Evolutionary conservation across 2,113 vertebrate genomes (phyloP), one percentile per base, ranked within the genome.

Genomic region (Colistium nudipinnis): DNA sequence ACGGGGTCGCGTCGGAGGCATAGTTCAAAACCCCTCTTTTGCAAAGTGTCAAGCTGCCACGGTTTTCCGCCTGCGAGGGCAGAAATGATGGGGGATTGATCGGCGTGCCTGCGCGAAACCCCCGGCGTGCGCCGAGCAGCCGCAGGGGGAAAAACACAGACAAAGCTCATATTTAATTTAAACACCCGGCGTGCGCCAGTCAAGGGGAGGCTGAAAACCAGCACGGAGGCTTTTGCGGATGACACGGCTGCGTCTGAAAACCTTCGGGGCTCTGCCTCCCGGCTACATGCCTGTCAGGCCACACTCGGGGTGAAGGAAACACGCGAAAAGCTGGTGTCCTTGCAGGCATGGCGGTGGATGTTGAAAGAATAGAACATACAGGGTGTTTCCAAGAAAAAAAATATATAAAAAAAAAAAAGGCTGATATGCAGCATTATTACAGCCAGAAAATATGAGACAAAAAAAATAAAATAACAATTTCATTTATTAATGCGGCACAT

Each of bases 141-240:
- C 64, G 28, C 63, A 80, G 81, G 76, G 68, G 62, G 17, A 45
- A 60, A 74, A 86, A 87, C 78, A 84, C 79, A 82, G 30, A 71
- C 64, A 20, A 43, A 5, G 57, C 60, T 80, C 69, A 85, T 86
- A 79, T 86, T 89, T 88, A 83, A 90, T 90, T 90, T 61, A 87
- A 81, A 62, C 43, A 47, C 44, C 14, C 35, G 36, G 36, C 2
- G 63, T 70, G 65, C 7, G 41, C 1, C 17, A 54, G 53, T 70
- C 64, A 52, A 31, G 38, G 53, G 27, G 75, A 81, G 64, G 80
- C 70, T 69, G 70, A 52, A 38, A 71, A 56, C 7, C 14, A 56
- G 71, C 39, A 65, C 62, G 35, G 48, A 30, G 2, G 69, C 61
- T 38, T n/a, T 68, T 47, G 16, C 36, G 44, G n/a, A 44, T 24